Percentiles rank a stretch among this genome's conserved stretches.
These are phyloP conservation scores for Pachypeltis micranthus DNA, from an alignment of 1,140 invertebrate species.

Conservation along the genomic window DNA sequence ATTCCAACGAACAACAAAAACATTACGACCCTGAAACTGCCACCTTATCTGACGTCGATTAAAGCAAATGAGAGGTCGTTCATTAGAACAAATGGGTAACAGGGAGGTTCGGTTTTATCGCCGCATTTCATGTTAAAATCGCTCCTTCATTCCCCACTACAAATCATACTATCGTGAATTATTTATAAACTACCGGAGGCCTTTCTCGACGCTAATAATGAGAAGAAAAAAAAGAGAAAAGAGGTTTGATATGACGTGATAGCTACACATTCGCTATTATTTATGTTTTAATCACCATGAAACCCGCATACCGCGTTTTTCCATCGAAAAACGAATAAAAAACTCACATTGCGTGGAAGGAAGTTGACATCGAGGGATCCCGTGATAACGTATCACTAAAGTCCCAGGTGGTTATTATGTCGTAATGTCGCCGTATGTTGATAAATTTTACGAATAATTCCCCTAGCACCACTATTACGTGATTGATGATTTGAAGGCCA, in stretches of 20 bases:
- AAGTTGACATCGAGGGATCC: background rate
- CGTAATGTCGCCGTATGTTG: background rate
- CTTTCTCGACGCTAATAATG: background rate
- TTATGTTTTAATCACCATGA: slow-evolving; percentile 5
- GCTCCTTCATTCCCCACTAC: background rate
- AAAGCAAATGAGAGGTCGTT: slow-evolving; percentile 4
- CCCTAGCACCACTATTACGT: too few species aligned
- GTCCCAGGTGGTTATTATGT: background rate
- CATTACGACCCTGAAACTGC: background rate
- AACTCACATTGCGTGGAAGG: background rate
- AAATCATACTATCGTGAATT: background rate
- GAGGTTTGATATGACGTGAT: slow-evolving; percentile 5
- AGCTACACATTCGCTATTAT: slow-evolving; percentile 3
- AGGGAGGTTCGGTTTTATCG: background rate
- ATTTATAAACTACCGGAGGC: background rate
- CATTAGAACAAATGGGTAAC: background rate
- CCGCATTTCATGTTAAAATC: slow-evolving; percentile 8
- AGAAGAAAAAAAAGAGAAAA: background rate
- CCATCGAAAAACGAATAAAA: background rate
- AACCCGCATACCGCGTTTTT: background rate
- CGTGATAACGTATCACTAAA: background rate
- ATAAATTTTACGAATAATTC: too few species aligned
- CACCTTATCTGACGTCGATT: slow-evolving; percentile 1
- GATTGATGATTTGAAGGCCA: too few species aligned
- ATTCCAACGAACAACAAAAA: too few species aligned